A percentile compares a stretch with the other conserved stretches of the same genome.
phyloP scores from a whole-genome alignment of 1,140 invertebrate genomes.

The Pogonus chalceus region DNA sequence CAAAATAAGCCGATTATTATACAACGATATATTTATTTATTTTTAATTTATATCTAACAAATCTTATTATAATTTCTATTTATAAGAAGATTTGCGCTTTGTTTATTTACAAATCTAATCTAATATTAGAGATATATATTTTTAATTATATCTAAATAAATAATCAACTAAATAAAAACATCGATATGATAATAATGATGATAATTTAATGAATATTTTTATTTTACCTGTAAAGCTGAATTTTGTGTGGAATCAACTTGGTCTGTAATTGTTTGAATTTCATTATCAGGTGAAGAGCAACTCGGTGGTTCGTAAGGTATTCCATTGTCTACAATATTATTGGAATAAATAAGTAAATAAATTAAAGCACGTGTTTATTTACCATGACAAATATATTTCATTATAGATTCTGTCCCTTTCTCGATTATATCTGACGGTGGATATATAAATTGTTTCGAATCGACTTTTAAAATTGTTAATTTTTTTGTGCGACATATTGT shows the following conservation, averaged over 20 bases:
- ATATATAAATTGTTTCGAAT: conserved; percentile 49
- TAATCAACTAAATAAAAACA: not conserved
- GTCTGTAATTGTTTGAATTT: conserved; percentile 20
- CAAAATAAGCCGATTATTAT: conserved; percentile 25
- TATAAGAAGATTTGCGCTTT: not conserved
- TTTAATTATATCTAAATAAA: conserved; percentile 5
- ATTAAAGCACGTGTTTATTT: conserved; percentile 19
- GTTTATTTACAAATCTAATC: conserved; percentile 2
- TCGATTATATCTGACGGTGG: conserved; percentile 48
- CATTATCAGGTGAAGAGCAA: not conserved
- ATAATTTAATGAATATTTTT: too few relatives aligned
- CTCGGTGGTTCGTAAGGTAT: not conserved
- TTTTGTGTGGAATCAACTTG: conserved; percentile 14
- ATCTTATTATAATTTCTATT: too few relatives aligned
- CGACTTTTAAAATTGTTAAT: conserved; percentile 47
- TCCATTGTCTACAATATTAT: conserved; percentile 28
- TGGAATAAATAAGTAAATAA: conserved; percentile 2
- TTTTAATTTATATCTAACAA: too few relatives aligned
- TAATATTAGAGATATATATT: not conserved
- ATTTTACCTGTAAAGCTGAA: not conserved
- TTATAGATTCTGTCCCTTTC: conserved; percentile 50
- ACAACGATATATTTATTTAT: too few relatives aligned
- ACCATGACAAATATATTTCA: conserved; percentile 52
- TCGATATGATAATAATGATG: too few relatives aligned
- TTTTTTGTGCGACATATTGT: conserved; percentile 48